A percentile compares a stretch with the other conserved stretches of the same genome.
These are phyloP conservation scores for Reticulitermes speratus DNA, from an alignment of 1,140 invertebrate species.

Conservation along the genomic window DNA sequence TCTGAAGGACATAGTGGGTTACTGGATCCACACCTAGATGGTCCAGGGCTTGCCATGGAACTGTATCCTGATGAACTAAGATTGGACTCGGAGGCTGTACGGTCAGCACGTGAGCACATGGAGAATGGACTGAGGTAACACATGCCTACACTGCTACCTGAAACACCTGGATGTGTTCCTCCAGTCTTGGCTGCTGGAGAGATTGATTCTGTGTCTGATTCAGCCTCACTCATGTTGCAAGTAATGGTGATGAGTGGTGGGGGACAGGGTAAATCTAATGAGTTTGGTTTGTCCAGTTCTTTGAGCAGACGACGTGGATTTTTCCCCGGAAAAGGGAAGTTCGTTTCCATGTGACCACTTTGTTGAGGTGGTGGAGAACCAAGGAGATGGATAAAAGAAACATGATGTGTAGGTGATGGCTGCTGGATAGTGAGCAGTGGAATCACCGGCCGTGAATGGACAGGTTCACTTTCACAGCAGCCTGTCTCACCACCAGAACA, in stretches of 20 bases:
- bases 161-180: background rate
- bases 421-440: conserved; percentile 62
- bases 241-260: conserved; percentile 74
- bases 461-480: background rate
- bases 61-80: conserved; percentile 79
- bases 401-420: conserved; percentile 55
- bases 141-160: conserved; percentile 54
- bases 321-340: conserved; percentile 48
- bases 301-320: conserved; percentile 46
- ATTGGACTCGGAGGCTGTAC: conserved; percentile 75
- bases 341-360: conserved; percentile 39
- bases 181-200: conserved; percentile 39
- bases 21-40: conserved; percentile 72
- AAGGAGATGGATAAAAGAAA: conserved; percentile 45
- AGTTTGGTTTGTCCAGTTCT: conserved; percentile 58
- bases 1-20: conserved; percentile 71
- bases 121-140: conserved; percentile 74
- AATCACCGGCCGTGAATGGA: conserved; percentile 48
- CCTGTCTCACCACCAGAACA: background rate
- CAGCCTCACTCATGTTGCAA: conserved; percentile 67
- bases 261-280: conserved; percentile 62
- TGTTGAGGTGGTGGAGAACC: conserved; percentile 62
- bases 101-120: conserved; percentile 63
- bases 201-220: conserved; percentile 58
- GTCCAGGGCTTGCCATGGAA: conserved; percentile 75